Percentiles rank a stretch among this genome's conserved stretches.
Evolutionary conservation across 2,113 vertebrate species (phyloP).

Genomic region (Todiramphus saurophagus): DNA sequence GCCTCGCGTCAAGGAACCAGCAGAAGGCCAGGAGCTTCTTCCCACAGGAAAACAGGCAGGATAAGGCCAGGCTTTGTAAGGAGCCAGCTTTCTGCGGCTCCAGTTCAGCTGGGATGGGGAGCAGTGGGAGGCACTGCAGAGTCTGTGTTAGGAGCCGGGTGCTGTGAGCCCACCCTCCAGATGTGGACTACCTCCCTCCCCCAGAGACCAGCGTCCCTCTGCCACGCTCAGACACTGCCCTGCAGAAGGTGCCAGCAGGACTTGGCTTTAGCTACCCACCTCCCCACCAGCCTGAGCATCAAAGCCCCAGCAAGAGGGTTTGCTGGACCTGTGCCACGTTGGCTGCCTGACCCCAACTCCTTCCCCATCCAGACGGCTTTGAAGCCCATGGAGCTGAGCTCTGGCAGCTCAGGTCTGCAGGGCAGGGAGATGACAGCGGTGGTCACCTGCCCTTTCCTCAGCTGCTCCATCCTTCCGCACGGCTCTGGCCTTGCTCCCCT

Average conservation of each 20-base stretch:
- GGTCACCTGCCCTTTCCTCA: not conserved
- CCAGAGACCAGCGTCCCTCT: not conserved
- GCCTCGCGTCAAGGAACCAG: not conserved
- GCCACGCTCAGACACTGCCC: not conserved
- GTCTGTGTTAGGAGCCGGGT: not conserved
- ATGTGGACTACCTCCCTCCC: not conserved
- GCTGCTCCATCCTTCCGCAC: not conserved
- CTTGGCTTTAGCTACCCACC: not conserved
- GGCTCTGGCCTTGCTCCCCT: not conserved
- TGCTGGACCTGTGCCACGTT: accelerated
- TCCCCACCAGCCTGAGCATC: not conserved
- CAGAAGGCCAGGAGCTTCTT: not conserved
- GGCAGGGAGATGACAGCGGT: not conserved
- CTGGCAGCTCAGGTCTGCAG: accelerated
- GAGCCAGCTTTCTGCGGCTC: not conserved
- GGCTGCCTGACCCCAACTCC: not conserved
- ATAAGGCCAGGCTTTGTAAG: not conserved
- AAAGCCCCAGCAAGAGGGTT: not conserved
- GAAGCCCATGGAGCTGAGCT: not conserved
- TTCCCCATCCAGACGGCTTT: not conserved
- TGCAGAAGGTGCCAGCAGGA: not conserved
- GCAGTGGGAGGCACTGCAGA: not conserved
- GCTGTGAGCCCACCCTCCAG: too few species aligned
- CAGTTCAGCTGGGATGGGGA: not conserved
- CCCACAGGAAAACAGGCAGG: not conserved